Base-by-base conservation (phyloP, 1,140 invertebrate species). In the Phocides pigmalion region DNA sequence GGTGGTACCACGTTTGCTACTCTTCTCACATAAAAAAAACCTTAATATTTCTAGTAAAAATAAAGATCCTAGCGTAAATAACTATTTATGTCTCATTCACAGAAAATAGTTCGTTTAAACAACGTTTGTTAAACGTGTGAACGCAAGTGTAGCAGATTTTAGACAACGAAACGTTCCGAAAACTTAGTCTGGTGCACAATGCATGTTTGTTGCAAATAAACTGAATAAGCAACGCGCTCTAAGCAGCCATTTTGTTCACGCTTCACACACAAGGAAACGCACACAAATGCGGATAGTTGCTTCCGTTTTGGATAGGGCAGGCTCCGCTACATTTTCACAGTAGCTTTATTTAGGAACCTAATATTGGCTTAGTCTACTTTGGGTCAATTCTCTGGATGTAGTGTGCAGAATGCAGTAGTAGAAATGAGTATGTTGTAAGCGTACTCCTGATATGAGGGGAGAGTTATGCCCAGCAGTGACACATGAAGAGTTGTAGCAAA, bases 201-300 rank as follows among this genome's bases (percentile, higher is more conserved):
- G 64, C 66, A 75, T 75, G 72, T 75, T 75, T 74, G 72, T 72
- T 67, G 69, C 67, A 70, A 74, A 77, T 73, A 76, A 72, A 74
- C 62, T 61, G 66, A 72, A 71, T 69, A 69, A 71, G 62, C 64
- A 70, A 66, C 64, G 74, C 66, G 66, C 54, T 67, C 68, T 78
- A 78, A 78, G 70, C 76, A 73, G 73, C 73, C 56, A 74, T 74
- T 70, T 79, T 79, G 69, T 79, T 70, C 66, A 75, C 70, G 66
- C 59, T 64, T 39, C 41, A 69, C 66, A 70, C 72, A 75, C 65
- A 74, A 66, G 63, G 19, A 63, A 62, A 56, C 64, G 42, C 49
- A 49, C 9, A 22, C 19, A 47, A 12, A 22, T 12, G 12, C 8
- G 9, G 15, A 47, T 3, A 22, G 9, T 22, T 47, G 20, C 16